These are phyloP conservation scores for Volucella bombylans DNA, from an alignment of 2,888 invertebrate species.

Conservation along the genomic window DNA sequence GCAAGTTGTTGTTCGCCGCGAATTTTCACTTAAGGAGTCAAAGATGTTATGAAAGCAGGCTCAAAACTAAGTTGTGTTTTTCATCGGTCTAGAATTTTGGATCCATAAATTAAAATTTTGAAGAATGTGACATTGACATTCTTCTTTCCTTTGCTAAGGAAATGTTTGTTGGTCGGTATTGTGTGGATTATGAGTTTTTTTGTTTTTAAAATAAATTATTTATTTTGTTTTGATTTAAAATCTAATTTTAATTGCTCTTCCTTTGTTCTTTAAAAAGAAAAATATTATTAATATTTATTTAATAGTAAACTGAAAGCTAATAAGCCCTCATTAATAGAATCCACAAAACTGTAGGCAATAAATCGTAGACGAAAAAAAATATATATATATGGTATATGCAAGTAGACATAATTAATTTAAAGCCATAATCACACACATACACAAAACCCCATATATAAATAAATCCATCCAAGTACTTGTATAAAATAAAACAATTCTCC, in stretches of 20 bases:
- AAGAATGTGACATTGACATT: too few species aligned
- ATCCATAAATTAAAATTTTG: too few species aligned
- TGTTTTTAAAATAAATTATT: conserved; percentile 2
- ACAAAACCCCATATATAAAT: conserved; percentile 62
- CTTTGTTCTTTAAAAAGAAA: conserved; percentile 13
- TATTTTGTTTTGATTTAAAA: background rate
- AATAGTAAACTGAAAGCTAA: conserved; percentile 8
- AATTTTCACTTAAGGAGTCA: too few species aligned
- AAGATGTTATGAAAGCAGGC: too few species aligned
- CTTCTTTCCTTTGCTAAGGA: too few species aligned
- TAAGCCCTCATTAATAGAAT: conserved; percentile 20
- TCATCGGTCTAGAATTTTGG: too few species aligned
- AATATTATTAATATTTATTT: conserved; percentile 10
- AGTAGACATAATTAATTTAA: conserved; percentile 51
- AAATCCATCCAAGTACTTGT: conserved; percentile 63
- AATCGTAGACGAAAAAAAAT: conserved; percentile 6
- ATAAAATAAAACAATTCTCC: conserved; percentile 42
- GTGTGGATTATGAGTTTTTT: too few species aligned
- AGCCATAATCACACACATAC: conserved; percentile 57
- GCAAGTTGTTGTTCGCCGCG: too few species aligned
- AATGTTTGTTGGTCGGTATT: too few species aligned
- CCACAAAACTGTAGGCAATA: conserved; percentile 39
- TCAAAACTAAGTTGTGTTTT: too few species aligned
- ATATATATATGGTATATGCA: conserved; percentile 7
- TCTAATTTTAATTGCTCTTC: too few species aligned